Percentiles rank a stretch among this genome's conserved stretches.
phyloP scores from a whole-genome alignment of 2,797 vertebrate genomes.

The Sphenopsis melanotis region DNA sequence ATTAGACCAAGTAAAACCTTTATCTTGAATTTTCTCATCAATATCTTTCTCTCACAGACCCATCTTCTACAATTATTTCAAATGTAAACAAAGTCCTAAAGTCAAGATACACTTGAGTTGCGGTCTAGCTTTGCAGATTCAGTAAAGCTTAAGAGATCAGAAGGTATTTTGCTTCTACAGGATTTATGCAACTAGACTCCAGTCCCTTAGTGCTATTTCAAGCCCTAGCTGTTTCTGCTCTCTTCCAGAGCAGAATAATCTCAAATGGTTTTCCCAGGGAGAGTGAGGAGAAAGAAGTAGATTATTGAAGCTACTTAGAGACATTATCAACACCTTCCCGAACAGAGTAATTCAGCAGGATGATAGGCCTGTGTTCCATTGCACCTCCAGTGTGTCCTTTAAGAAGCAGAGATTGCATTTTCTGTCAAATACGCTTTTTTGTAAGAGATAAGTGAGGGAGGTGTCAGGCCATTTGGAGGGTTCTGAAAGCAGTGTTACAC shows the following conservation, averaged over 20 bases:
- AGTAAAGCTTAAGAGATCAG: not conserved
- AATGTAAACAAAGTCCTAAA: not conserved
- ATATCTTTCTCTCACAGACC: not conserved
- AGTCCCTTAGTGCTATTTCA: not conserved
- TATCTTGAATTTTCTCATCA: not conserved
- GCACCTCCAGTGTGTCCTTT: not conserved
- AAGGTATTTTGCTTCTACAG: not conserved
- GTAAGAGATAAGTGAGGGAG: not conserved
- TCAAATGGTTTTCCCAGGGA: not conserved
- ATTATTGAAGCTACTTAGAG: not conserved
- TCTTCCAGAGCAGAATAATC: not conserved
- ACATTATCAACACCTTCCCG: not conserved
- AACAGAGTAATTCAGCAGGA: not conserved
- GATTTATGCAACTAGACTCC: not conserved
- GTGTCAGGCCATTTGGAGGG: not conserved
- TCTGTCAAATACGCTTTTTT: not conserved
- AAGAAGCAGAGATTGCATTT: not conserved
- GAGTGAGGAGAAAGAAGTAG: not conserved
- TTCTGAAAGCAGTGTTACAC: not conserved
- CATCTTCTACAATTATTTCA: not conserved
- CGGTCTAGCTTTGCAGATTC: not conserved
- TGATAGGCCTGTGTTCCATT: not conserved
- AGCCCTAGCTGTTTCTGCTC: not conserved
- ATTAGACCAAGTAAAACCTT: not conserved
- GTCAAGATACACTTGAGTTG: not conserved